Conservation (phyloP, 2,113 vertebrate genomes). For the Actenoides lindsayi region DNA sequence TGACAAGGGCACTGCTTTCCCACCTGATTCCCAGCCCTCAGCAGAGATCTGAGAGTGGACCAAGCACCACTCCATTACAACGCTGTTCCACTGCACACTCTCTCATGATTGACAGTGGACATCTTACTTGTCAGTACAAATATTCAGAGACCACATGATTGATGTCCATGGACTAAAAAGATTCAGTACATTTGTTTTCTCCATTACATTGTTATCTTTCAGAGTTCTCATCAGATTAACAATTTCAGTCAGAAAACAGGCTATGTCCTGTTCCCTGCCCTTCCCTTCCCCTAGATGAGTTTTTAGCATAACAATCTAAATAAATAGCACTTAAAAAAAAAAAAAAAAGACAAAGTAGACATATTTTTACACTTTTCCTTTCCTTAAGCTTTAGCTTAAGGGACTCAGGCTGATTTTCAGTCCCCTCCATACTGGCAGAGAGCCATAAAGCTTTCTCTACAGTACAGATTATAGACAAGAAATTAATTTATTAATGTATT, state of each 20-base stretch:
- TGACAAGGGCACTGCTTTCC: neutral
- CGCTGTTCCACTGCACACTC: neutral
- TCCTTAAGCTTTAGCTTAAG: neutral
- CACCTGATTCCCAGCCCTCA: neutral
- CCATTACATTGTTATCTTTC: neutral
- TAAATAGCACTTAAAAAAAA: neutral
- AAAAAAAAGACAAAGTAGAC: neutral
- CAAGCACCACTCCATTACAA: neutral
- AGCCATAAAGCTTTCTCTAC: neutral
- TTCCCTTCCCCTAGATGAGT: neutral
- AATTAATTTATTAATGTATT: no score
- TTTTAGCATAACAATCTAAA: neutral
- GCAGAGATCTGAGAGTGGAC: neutral
- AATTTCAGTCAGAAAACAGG: neutral
- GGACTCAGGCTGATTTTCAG: neutral
- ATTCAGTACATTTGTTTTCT: slow-evolving; percentile 9
- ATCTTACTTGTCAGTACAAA: slow-evolving; percentile 45
- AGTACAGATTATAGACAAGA: neutral
- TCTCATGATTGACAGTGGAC: neutral
- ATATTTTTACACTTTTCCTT: neutral
- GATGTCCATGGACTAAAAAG: neutral
- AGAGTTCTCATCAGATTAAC: slow-evolving; percentile 10
- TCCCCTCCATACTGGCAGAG: neutral
- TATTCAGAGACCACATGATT: slow-evolving; percentile 41
- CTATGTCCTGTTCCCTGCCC: neutral